Evolutionary conservation across 1,140 invertebrate species (phyloP), one percentile per base, ranked within the genome.

Genomic region (Drosophila nikananu): DNA sequence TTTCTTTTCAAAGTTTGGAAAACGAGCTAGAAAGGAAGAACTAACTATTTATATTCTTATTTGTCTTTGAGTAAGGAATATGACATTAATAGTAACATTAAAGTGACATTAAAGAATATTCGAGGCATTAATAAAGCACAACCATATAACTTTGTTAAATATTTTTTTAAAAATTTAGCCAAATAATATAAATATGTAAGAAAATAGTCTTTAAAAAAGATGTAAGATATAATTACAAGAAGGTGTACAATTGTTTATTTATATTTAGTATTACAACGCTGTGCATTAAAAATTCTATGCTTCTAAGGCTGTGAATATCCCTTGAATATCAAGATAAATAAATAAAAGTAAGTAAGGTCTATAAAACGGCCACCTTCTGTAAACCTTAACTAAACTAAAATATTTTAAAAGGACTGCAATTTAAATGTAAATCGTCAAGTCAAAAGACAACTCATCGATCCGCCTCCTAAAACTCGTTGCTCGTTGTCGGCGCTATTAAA

Each of bases 401-500:
- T 15, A 48, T 23, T 23, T 7, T 1, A 1, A 2, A 8, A 23
- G 15, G 6, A 10, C 2, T 19, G 2, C 6, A 32, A 6, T 32
- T 32, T 2, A 19, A 15, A 21, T 0, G 12, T 17, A 0, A 13
- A 5, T 15, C 9, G 30, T 37, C 8, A 32, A 15, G 7, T 32
- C 3, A 1, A 4, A 1, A 17, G 1, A 7, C 32, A 78, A 86
- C 61, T 52, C 13, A 21, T 57, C 3, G 17, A 39, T n/a, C 70
- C 13, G 52, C 80, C 54, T 75, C 41, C 39, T 48, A 19, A 51
- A 51, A 41, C 41, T 52, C 52, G 42, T 42, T 19, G 61, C 13
- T 12, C 12, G 46, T 44, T 67, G 17, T 17, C 30, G 27, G 39
- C 66, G 70, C 62, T 65, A 77, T 87, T 86, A 86, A 87, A 87